Evolutionary conservation across 2,113 vertebrate species (phyloP), one percentile per base, ranked within the genome.

Genomic region (Varanus komodoensis): DNA sequence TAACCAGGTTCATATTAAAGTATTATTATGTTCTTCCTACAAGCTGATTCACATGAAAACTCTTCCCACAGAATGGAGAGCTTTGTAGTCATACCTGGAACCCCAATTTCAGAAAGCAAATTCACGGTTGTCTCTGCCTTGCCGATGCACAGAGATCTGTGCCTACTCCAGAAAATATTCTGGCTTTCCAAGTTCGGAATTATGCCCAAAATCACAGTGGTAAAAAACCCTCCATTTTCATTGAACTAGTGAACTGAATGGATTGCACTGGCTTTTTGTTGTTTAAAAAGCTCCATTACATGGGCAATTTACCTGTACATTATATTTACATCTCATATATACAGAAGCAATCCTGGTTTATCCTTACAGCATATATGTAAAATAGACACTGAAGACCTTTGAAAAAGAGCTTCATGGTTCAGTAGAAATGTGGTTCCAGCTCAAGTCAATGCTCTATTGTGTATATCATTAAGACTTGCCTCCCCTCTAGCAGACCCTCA

Each of bases 21-120:
- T 34, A 88, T 88, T 68, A 44, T 68, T 80, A 21, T 88, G 85
- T 44, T 87, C 27, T 61, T 75, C n/a, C 52, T 77, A 34, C 11
- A 54, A 12, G 12, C 21, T 77, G 21, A 21, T 77, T 61, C n/a
- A 87, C 52, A 29, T 61, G 52, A 87, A 87, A 61, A 75, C 48
- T 52, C 21, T 52, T 73, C 27, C 34, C 84, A 23, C 14, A 52
- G 29, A 11, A 17, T 19, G 17, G 27, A 52, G 32, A n/a, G 29
- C 68, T 71, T 85, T 85, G 52, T 68, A 73, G 25, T n/a, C 44
- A 52, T 44, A 54, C 29, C 73, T 73, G 68, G 32, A 86, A 69
- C 29, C 27, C n/a, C 44, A 73, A 19, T 44, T n/a, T 86, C 1
- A 73, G 29, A 52, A 73, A 29, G 34, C 69, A 50, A 0, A 25